Conservation (phyloP, 2,113 vertebrate genomes). For the Symphodus melops region DNA sequence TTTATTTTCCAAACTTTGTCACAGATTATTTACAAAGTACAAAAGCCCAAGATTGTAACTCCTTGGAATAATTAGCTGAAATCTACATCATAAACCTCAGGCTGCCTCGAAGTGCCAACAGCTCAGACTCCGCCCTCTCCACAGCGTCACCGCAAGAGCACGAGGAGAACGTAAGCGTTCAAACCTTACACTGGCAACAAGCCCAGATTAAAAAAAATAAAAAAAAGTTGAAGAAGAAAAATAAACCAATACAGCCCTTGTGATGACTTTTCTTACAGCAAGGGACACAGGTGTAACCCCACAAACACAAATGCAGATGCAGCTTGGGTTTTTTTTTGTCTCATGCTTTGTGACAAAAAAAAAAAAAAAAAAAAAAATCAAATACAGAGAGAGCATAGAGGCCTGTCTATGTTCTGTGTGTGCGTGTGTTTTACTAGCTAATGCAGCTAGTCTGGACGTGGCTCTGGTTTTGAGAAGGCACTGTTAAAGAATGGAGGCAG, state of each 20-base stretch:
- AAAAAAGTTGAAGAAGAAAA: not conserved
- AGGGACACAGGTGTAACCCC: constrained; percentile 1
- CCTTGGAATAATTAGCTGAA: constrained; percentile 22
- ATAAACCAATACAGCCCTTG: not conserved
- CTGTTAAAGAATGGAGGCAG: constrained; percentile 71
- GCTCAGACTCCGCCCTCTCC: constrained; percentile 21
- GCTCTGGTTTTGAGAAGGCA: constrained; percentile 73
- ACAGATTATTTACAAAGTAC: constrained; percentile 72
- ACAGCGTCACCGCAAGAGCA: constrained; percentile 51
- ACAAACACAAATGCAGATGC: constrained; percentile 14
- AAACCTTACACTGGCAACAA: constrained; percentile 22
- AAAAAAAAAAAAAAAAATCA: no score
- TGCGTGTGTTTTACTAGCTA: constrained; percentile 34
- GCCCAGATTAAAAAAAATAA: not conserved
- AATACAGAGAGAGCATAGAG: constrained; percentile 25
- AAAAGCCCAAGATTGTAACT: constrained; percentile 41
- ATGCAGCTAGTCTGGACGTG: constrained; percentile 46
- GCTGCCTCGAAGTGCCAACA: constrained; percentile 11
- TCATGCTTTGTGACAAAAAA: constrained; percentile 2
- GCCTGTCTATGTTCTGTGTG: constrained; percentile 14
- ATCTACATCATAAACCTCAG: constrained; percentile 35
- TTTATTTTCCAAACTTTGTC: constrained; percentile 58
- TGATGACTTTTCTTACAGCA: constrained; percentile 4
- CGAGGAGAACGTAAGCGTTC: constrained; percentile 29
- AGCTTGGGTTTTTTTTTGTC: constrained; percentile 17